Base-by-base conservation (phyloP, 1,140 invertebrate species). In the Cyclina sinensis region DNA sequence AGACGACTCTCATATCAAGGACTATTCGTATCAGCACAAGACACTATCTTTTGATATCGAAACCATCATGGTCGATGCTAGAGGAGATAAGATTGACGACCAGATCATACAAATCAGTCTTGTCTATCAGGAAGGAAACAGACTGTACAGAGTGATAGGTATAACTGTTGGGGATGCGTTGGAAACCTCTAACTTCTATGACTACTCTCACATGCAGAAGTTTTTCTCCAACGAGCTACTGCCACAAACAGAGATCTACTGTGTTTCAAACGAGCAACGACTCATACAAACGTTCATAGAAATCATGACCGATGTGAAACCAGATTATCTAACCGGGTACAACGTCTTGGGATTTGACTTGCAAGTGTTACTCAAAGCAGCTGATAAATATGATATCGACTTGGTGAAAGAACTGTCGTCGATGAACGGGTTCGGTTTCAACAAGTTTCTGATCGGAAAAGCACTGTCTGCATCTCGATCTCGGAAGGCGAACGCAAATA, bases 141-240 rank as follows among this genome's bases (percentile, higher is more conserved):
- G 30, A 27, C 27, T 68, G 3, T 35, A 68, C 27, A 68, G 65
- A 68, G 27, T 32, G 9, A 68, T 68, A 14, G 65, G 65, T 16
- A 27, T 68, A 30, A 68, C 65, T n/a, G 4, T 62, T 5, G 57
- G 18, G 9, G 30, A 62, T 62, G 57, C 30, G 18, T 24, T 62
- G n/a, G n/a, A 62, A 18, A 30, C 4, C 21, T 62, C 57, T 5
- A 18, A 62, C 4, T 62, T 24, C 30, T 62, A 62, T 62, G 30
- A 62, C 4, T 62, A 24, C 21, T n/a, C 21, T 7, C 7, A 62
- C 9, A n/a, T 62, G 27, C 11, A 12, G 12, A 68, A 27, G 65
- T 68, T 68, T 68, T 68, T 68, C 65, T 68, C 65, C 4, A 68
- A 68, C n/a, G 65, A 35, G 11, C 30, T 18, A 24, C 27, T 68